Evolutionary conservation across 2,797 vertebrate species (phyloP).

Genomic region (Peromyscus nudipes): DNA sequence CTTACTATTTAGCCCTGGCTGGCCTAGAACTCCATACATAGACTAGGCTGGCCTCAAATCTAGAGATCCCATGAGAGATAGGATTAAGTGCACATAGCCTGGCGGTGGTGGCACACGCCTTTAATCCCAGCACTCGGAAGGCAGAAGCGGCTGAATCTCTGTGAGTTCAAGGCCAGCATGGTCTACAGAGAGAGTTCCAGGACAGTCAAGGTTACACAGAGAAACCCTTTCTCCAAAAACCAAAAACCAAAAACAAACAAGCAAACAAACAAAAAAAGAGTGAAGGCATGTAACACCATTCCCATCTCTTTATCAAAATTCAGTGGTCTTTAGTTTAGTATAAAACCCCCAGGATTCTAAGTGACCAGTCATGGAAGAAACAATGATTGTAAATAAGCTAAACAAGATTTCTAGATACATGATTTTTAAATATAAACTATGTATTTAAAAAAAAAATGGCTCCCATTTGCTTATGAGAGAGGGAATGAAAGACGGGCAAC

Average conservation of each 20-base stretch:
- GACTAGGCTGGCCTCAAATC: background rate
- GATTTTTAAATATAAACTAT: slow-evolving; percentile 18
- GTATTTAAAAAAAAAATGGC: background rate
- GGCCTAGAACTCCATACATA: background rate
- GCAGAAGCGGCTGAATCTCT: background rate
- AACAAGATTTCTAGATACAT: background rate
- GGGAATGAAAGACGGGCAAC: background rate
- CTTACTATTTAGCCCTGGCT: background rate
- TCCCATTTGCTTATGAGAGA: background rate
- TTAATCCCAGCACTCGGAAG: background rate
- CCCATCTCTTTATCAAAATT: background rate
- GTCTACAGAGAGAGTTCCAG: background rate
- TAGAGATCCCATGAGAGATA: background rate
- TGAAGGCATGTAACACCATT: background rate
- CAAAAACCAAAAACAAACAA: no score
- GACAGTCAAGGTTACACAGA: background rate
- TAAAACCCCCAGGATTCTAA: background rate
- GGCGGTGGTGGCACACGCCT: background rate
- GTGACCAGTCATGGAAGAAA: background rate
- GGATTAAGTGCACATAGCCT: background rate
- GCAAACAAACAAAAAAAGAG: no score
- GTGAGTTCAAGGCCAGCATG: background rate
- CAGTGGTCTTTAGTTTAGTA: background rate
- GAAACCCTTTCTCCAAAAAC: no score
- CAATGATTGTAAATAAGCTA: slow-evolving; percentile 1